A percentile compares a stretch with the other conserved stretches of the same genome.
phyloP scores from a whole-genome alignment of 2,888 invertebrate species.

The Microdon myrmicae region DNA sequence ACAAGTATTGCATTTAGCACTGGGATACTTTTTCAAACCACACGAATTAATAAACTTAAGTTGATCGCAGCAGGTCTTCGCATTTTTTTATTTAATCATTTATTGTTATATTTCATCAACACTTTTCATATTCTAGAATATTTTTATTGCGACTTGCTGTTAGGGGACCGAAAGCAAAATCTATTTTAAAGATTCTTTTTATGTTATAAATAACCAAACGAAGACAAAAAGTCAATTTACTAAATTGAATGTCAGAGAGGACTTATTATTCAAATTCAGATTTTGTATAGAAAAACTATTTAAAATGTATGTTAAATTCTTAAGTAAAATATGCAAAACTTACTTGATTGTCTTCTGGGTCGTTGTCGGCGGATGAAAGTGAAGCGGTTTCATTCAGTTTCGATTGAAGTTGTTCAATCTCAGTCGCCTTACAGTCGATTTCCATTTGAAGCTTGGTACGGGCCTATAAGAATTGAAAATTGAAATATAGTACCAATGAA shows the following conservation, averaged over 20 bases:
- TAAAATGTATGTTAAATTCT: slow-evolving; percentile 10
- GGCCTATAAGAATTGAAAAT: slow-evolving; percentile 53
- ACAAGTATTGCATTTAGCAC: too few relatives aligned
- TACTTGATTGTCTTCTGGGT: slow-evolving; percentile 76
- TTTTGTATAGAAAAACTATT: slow-evolving; percentile 18
- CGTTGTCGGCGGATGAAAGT: slow-evolving; percentile 89
- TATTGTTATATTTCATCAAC: too few relatives aligned
- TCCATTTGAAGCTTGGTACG: slow-evolving; percentile 91
- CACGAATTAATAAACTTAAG: too few relatives aligned
- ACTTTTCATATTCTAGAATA: too few relatives aligned
- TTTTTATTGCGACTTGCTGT: too few relatives aligned
- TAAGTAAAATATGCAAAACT: slow-evolving; percentile 18
- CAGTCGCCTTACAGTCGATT: slow-evolving; percentile 94
- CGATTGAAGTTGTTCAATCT: slow-evolving; percentile 91
- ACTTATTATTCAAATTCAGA: neutral
- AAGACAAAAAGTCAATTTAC: slow-evolving; percentile 20
- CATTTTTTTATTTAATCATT: too few relatives aligned
- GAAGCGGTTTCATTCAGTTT: slow-evolving; percentile 92
- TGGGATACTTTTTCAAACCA: too few relatives aligned
- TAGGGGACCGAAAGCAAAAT: slow-evolving; percentile 26
- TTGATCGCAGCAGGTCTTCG: too few relatives aligned
- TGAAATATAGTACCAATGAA: too few relatives aligned
- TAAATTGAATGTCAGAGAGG: slow-evolving; percentile 1
- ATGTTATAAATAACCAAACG: slow-evolving; percentile 1
- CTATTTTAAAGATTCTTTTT: slow-evolving; percentile 5